Evolutionary conservation across 37 sponge, comb jelly and placozoan genomes (phyloP).

Genomic region (Oscarella lobularis): DNA sequence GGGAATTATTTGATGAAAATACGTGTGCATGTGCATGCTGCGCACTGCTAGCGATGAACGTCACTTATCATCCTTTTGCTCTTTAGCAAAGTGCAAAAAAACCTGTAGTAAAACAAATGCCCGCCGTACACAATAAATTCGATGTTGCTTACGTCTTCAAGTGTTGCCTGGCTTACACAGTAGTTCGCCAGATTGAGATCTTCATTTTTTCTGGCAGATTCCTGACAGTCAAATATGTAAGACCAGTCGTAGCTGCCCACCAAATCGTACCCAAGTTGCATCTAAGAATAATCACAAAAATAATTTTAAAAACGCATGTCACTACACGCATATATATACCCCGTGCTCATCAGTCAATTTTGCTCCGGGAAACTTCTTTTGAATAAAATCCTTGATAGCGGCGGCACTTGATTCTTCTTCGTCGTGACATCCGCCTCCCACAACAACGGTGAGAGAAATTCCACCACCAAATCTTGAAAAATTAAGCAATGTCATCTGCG

Average conservation of each 20-base stretch:
- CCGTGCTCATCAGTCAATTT: constrained; percentile 63
- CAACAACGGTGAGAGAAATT: background rate
- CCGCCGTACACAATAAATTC: background rate
- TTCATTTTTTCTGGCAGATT: constrained; percentile 61
- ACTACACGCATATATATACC: constrained; percentile 23
- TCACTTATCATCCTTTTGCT: too few relatives aligned
- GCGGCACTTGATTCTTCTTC: too few relatives aligned
- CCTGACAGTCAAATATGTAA: constrained; percentile 6
- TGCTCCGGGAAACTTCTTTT: constrained; percentile 53
- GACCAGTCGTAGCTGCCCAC: background rate
- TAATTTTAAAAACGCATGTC: background rate
- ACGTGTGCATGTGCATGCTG: too few relatives aligned
- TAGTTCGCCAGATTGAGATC: constrained; percentile 67
- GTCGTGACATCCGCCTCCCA: background rate
- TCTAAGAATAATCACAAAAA: background rate
- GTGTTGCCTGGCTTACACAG: constrained; percentile 83
- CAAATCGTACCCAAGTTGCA: background rate
- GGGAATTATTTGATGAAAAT: too few relatives aligned
- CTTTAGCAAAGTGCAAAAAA: background rate
- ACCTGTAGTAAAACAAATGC: too few relatives aligned
- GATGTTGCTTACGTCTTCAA: constrained; percentile 64
- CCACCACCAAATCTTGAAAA: background rate
- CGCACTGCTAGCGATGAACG: too few relatives aligned
- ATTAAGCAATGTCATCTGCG: too few relatives aligned
- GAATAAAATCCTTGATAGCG: constrained; percentile 68